Evolutionary conservation across 2,888 invertebrate species (phyloP).

Genomic region (Hypomecis punctinalis): DNA sequence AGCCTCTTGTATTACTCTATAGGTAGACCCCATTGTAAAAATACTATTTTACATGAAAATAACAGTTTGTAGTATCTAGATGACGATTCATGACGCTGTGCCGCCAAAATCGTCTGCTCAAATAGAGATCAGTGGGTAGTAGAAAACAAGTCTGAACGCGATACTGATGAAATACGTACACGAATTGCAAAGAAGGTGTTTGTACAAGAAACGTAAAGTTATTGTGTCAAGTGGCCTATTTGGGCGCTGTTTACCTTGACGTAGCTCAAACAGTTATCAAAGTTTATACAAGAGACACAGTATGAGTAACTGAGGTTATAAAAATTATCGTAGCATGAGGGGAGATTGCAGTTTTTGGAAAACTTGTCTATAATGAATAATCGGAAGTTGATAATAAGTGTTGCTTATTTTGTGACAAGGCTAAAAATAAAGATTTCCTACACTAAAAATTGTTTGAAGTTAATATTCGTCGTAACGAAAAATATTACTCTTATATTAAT

Average conservation of each 20-base stretch:
- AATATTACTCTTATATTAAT: background rate
- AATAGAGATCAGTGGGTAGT: slow-evolving; percentile 5
- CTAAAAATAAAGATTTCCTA: no score
- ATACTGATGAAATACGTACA: slow-evolving; percentile 22
- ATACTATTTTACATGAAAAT: background rate
- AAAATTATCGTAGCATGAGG: slow-evolving; percentile 12
- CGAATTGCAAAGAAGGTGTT: slow-evolving; percentile 19
- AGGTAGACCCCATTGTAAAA: background rate
- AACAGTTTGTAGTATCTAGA: background rate
- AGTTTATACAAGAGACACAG: no score
- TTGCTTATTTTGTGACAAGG: no score
- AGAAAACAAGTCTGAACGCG: slow-evolving; percentile 16
- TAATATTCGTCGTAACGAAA: background rate
- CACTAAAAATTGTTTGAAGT: background rate
- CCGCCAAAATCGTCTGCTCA: slow-evolving; percentile 8
- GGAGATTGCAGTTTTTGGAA: background rate
- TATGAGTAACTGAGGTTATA: slow-evolving; percentile 21
- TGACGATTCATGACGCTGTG: slow-evolving; percentile 2
- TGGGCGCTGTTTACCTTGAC: slow-evolving; percentile 22
- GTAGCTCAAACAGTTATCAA: slow-evolving; percentile 18
- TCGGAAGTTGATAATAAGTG: no score
- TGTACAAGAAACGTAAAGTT: slow-evolving; percentile 21
- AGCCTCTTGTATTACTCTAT: no score
- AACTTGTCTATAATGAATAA: background rate
- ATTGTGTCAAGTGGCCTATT: slow-evolving; percentile 16